These are phyloP conservation scores for Crossaster papposus DNA, from an alignment of 53 echinoderm and acorn worm species.

Conservation along the genomic window DNA sequence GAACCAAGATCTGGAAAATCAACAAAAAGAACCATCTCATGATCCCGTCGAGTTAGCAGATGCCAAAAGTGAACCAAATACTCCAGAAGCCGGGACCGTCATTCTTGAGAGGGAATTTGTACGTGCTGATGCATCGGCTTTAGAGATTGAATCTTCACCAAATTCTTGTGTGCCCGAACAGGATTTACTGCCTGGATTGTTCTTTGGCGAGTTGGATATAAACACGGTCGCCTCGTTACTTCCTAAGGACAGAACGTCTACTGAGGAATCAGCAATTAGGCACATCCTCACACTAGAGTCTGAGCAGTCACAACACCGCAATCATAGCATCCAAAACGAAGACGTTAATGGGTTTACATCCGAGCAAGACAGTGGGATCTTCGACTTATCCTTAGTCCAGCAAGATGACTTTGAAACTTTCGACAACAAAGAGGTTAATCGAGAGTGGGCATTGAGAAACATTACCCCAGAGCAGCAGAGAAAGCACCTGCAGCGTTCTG, in stretches of 20 bases:
- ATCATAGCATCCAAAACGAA: slow-evolving; percentile 1
- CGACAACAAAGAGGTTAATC: slow-evolving; percentile 5
- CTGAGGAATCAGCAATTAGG: slow-evolving; percentile 32
- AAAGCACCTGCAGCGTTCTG: background rate
- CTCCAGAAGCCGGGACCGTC: background rate
- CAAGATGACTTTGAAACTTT: slow-evolving; percentile 44
- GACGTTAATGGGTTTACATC: background rate
- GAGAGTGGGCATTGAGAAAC: slow-evolving; percentile 29
- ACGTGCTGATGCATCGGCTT: slow-evolving; percentile 10
- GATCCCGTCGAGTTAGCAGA: background rate
- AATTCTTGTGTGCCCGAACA: background rate
- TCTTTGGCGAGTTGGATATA: slow-evolving; percentile 1
- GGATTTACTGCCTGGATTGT: background rate
- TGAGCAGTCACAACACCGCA: background rate
- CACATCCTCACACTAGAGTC: slow-evolving; percentile 45
- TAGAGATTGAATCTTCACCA: slow-evolving; percentile 3
- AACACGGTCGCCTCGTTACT: slow-evolving; percentile 34
- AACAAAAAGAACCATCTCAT: background rate
- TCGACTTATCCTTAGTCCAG: slow-evolving; percentile 44
- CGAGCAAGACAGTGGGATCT: slow-evolving; percentile 55
- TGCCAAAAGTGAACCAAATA: background rate
- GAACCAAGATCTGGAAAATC: background rate
- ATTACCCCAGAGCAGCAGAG: slow-evolving; percentile 9
- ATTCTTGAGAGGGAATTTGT: background rate
- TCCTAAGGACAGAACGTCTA: slow-evolving; percentile 32